Base-by-base conservation (phyloP, 2,888 invertebrate genomes). In the Cyaniris semiargus region DNA sequence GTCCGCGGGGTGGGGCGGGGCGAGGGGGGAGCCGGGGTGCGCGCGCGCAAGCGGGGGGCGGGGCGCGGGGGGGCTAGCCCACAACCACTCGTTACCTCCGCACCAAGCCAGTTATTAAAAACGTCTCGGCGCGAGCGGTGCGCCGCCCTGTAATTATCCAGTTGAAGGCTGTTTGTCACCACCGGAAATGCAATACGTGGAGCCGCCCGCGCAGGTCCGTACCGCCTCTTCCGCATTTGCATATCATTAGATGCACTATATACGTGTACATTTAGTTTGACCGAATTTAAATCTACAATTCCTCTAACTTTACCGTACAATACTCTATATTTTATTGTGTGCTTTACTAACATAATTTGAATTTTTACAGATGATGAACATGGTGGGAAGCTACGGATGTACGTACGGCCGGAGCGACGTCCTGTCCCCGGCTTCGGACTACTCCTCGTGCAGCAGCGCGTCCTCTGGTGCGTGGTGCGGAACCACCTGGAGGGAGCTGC, bases 41-140 rank as follows among this genome's bases (percentile, higher is more conserved):
- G 83, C 82, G 82, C 80, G 80, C 81, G 79, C 81, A 78, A 79
- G 78, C 80, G 56, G 34, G 56, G 86, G 44, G 87, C 82, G 85
- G 85, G 88, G 87, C 86, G 86, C 84, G 84, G 89, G 89, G 89
- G 92, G 91, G 86, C 87, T 92, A 93, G 91, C 93, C 91, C 93
- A 93, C 93, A 94, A 94, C 94, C 94, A 93, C 93, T 94, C 89
- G 94, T 94, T 94, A 94, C 92, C 90, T 91, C 92, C 90, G 91
- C 89, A 86, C 92, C 87, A 94, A 94, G 94, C 93, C 94, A 94
- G 94, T 94, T 94, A 94, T 94, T 94, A 94, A 94, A 94, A 94
- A 94, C 94, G 92, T 94, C 94, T 94, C 94, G 94, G 88, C 94
- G 94, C 89, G 94, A 93, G 88, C 92, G 93, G 94, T 91, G 93